Conservation (phyloP, 2,888 invertebrate species). For the Capitulum mitella region DNA sequence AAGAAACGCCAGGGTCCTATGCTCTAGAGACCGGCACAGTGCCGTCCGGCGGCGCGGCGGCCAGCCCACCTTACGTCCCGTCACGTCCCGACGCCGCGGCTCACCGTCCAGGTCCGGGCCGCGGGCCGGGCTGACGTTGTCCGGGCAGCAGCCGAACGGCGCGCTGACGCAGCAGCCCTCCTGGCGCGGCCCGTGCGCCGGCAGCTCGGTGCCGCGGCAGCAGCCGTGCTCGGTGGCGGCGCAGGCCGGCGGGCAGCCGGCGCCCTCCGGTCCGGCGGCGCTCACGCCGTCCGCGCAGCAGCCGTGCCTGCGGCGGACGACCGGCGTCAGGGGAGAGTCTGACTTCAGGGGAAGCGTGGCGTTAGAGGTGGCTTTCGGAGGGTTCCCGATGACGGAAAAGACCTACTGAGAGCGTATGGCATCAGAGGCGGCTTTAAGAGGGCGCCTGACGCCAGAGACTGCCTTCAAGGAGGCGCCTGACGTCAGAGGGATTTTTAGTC, state of each 20-base stretch:
- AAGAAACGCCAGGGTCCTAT: no score
- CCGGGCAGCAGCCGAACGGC: slow-evolving; percentile 77
- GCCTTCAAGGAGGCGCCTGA: no score
- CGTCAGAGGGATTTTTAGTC: no score
- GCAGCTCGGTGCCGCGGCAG: slow-evolving; percentile 38
- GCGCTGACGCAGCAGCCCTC: slow-evolving; percentile 72
- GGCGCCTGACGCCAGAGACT: no score
- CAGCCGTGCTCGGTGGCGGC: slow-evolving; percentile 38
- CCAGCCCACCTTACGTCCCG: no score
- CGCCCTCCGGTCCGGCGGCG: not conserved
- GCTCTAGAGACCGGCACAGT: no score
- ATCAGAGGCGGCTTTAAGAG: no score
- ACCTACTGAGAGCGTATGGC: no score
- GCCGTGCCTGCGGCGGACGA: slow-evolving; percentile 11
- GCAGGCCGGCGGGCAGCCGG: slow-evolving; percentile 36
- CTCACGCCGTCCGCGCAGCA: not conserved
- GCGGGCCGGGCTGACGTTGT: slow-evolving; percentile 65
- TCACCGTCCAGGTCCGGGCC: slow-evolving; percentile 62
- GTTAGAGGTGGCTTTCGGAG: no score
- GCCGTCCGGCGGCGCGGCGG: not conserved
- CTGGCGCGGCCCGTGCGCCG: slow-evolving; percentile 60
- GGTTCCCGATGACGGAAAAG: no score
- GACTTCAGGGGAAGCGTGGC: no score
- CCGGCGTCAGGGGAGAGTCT: no score
- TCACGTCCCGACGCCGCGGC: not conserved